Base-by-base conservation (phyloP, 2,797 vertebrate species). In the Hypotaenidia philippensis region DNA sequence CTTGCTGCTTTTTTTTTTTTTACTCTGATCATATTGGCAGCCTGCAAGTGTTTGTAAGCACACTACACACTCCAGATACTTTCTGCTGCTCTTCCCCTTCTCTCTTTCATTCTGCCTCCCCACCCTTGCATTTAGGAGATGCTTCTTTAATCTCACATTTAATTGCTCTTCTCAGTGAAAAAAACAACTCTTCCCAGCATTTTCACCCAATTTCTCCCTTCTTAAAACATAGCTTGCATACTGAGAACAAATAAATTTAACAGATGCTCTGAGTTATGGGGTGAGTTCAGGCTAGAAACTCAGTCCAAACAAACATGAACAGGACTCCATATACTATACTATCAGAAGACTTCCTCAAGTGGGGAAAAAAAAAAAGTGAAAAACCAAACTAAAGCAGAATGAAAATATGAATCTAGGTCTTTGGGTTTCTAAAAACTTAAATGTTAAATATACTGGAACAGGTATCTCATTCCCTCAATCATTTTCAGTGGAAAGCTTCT, bases 301-400 rank as follows among this genome's bases (percentile, higher is more conserved):
- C 8, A 1, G 14, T 13, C 10, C 20, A 63, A 63, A 10, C 6
- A 88, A 75, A 79, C 6, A 32, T 4, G 29, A 75, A 20, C 13
- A 40, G 3, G 22, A 59, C 6, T 75, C 25, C 4, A 26, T 0
- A 1, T 5, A 5, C 6, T 34, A 18, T 26, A 16, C 50, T 44
- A 66, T 6, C n/a, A 32, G 40, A 44, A 31, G 2, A 45, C 44
- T 45, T 90, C 47, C 6, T 13, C 31, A 25, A 0, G 0, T 11
- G 3, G 8, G 11, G 3, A 32, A 57, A 65, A 27, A 71, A 71
- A 52, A 74, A 25, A 71, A 8, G 18, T 18, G 10, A 44, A 44
- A 44, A 44, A 19, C 41, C 41, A 17, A 41, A 41, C 15, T 15
- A 41, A 41, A 41, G 40, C 13, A 60, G 12, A 74, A 5, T 0